phyloP scores from a whole-genome alignment of 2,888 invertebrate species.

The Cheilosia urbana region DNA sequence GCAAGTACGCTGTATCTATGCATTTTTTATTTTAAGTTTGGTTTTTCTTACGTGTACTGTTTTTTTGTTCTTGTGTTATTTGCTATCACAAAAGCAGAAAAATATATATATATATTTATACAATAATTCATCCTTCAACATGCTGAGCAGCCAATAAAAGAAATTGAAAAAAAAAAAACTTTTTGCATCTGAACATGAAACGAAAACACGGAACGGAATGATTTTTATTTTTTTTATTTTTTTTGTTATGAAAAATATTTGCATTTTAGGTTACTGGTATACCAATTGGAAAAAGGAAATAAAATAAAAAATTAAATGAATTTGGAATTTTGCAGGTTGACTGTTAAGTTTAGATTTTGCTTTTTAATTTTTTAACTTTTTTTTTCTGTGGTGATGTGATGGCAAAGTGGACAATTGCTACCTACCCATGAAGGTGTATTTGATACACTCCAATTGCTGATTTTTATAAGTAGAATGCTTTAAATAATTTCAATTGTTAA shows the following conservation, averaged over 20 bases:
- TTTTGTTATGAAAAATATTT: conserved; percentile 46
- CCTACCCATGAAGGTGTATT: conserved; percentile 81
- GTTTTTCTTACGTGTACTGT: conserved; percentile 46
- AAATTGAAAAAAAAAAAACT: conserved; percentile 23
- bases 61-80: conserved; percentile 40
- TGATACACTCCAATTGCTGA: conserved; percentile 80
- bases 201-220: conserved; percentile 64
- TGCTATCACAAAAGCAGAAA: conserved; percentile 76
- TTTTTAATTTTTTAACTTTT: conserved; percentile 53
- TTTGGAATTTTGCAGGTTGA: conserved; percentile 70
- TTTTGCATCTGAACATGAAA: conserved; percentile 74
- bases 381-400: conserved; percentile 73
- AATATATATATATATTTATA: conserved; percentile 69
- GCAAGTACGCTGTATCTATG: conserved; percentile 67
- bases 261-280: conserved; percentile 36
- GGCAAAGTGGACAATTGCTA: conserved; percentile 77
- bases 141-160: conserved; percentile 76
- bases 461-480: conserved; percentile 79
- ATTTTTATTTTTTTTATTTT: conserved; percentile 22
- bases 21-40: conserved; percentile 27
- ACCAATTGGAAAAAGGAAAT: conserved; percentile 72
- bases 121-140: conserved; percentile 73
- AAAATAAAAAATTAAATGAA: conserved; percentile 69
- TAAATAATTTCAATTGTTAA: conserved; percentile 76
- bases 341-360: conserved; percentile 55